Percentiles rank a stretch among this genome's conserved stretches.
phyloP scores from a whole-genome alignment of 2,888 invertebrate genomes.

The Dioctria rufipes region DNA sequence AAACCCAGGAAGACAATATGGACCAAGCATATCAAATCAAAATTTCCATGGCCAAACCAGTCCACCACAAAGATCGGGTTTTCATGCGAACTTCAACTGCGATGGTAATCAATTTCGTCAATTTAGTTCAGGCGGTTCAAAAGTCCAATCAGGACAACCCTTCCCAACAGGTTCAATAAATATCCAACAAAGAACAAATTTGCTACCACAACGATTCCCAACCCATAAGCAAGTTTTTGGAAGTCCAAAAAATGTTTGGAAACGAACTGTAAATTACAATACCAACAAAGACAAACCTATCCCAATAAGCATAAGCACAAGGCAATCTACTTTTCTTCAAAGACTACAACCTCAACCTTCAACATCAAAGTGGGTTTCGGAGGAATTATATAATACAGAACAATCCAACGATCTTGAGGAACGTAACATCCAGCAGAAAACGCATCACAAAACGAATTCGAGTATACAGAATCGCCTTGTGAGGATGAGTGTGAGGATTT shows the following conservation, averaged over 20 bases:
- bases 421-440: background rate
- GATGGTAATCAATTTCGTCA: background rate
- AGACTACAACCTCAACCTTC: background rate
- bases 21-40: background rate
- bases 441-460: background rate
- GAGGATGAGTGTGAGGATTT: background rate
- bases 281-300: conserved; percentile 14
- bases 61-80: background rate
- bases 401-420: conserved; percentile 19
- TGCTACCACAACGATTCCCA: conserved; percentile 8
- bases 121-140: background rate
- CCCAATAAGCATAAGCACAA: conserved; percentile 49
- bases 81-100: background rate
- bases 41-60: background rate
- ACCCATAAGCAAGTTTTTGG: conserved; percentile 50
- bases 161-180: conserved; percentile 25
- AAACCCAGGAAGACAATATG: background rate
- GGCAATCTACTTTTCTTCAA: conserved; percentile 21
- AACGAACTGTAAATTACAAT: conserved; percentile 13
- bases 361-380: conserved; percentile 1
- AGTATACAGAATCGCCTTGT: background rate
- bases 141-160: background rate
- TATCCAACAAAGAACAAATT: background rate
- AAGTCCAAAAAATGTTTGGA: conserved; percentile 52
- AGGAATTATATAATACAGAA: conserved; percentile 49